Conservation (phyloP, 2,888 invertebrate species). For the Willowsia nigromaculata region DNA sequence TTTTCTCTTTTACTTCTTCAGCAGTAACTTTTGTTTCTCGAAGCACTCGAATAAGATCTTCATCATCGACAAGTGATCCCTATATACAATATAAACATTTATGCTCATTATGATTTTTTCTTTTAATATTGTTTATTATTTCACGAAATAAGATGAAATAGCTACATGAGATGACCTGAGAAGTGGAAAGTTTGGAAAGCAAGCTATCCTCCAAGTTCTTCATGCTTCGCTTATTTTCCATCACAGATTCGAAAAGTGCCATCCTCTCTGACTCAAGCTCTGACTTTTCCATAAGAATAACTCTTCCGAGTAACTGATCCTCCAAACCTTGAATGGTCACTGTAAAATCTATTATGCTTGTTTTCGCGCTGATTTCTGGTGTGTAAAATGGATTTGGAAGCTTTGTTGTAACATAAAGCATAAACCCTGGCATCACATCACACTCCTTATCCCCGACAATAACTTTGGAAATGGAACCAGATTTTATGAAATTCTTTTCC, state of each 20-base stretch:
- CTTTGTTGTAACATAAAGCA: slow-evolving; percentile 97
- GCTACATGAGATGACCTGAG: slow-evolving; percentile 82
- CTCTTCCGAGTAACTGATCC: slow-evolving; percentile 94
- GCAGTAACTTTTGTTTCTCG: slow-evolving; percentile 86
- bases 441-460: slow-evolving; percentile 97
- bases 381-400: slow-evolving; percentile 97
- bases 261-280: slow-evolving; percentile 97
- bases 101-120: too few relatives aligned
- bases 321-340: slow-evolving; percentile 98
- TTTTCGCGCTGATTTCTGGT: slow-evolving; percentile 97
- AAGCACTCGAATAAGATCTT: slow-evolving; percentile 93
- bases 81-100: slow-evolving; percentile 68
- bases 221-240: slow-evolving; percentile 97
- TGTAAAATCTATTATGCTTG: slow-evolving; percentile 98
- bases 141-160: background rate
- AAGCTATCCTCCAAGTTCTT: slow-evolving; percentile 96
- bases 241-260: slow-evolving; percentile 95
- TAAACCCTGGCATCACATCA: slow-evolving; percentile 95
- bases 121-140: background rate
- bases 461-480: slow-evolving; percentile 95
- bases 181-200: slow-evolving; percentile 93
- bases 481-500: slow-evolving; percentile 98
- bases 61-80: slow-evolving; percentile 97
- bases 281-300: slow-evolving; percentile 97
- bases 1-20: slow-evolving; percentile 96